Conservation (phyloP, 2,888 invertebrate genomes). For the Clivina fossor region DNA sequence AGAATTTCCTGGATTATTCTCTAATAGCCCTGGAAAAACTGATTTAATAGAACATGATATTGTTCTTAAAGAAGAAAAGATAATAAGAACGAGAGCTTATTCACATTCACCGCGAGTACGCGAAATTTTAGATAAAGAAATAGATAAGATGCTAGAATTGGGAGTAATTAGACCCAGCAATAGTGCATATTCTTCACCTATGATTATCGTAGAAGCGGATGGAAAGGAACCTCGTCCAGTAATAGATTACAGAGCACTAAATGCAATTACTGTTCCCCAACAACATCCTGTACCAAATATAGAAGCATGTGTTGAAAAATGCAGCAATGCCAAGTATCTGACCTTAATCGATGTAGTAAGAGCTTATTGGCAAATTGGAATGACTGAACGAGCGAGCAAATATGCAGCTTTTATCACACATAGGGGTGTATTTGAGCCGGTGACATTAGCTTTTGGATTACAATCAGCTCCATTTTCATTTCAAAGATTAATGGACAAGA, state of each 20-base stretch:
- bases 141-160: constrained; percentile 15
- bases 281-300: constrained; percentile 19
- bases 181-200: constrained; percentile 15
- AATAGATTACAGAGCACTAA: constrained; percentile 3
- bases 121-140: constrained; percentile 13
- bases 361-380: constrained; percentile 15
- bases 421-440: constrained; percentile 3
- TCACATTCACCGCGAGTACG: constrained; percentile 11
- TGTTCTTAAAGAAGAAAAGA: background rate
- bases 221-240: constrained; percentile 3
- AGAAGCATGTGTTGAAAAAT: constrained; percentile 4
- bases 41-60: constrained; percentile 10
- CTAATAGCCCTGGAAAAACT: background rate
- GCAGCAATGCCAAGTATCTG: constrained; percentile 6
- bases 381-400: constrained; percentile 8
- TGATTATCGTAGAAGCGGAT: constrained; percentile 13
- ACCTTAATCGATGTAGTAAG: constrained; percentile 7
- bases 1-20: constrained; percentile 14
- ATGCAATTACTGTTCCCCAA: constrained; percentile 9
- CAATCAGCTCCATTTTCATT: constrained; percentile 1
- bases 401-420: background rate
- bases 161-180: constrained; percentile 10
- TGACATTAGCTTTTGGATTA: constrained; percentile 9
- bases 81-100: constrained; percentile 5
- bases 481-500: constrained; percentile 1